A percentile compares a stretch with the other conserved stretches of the same genome.
Evolutionary conservation across 2,888 invertebrate genomes (phyloP).

Genomic region (Hydrotaea diabolus): DNA sequence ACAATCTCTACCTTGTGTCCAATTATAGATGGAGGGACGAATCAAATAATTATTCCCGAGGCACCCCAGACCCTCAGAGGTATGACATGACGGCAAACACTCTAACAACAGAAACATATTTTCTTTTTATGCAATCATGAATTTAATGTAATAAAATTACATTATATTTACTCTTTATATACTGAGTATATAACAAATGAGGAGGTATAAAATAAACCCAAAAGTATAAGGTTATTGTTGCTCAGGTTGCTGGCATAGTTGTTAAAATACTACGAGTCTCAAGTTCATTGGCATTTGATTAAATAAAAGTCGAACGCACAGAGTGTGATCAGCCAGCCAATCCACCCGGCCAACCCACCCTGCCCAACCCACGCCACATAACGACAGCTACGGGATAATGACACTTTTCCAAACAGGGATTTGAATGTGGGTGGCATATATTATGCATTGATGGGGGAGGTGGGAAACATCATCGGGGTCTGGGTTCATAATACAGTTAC

Average conservation of each 20-base stretch:
- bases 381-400: too few relatives aligned
- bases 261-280: conserved; percentile 2
- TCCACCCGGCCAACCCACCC: too few relatives aligned
- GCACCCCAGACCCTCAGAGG: neutral
- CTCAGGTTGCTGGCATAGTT: neutral
- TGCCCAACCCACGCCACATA: too few relatives aligned
- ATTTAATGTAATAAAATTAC: neutral
- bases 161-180: neutral
- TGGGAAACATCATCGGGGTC: too few relatives aligned
- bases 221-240: neutral
- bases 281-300: conserved; percentile 63
- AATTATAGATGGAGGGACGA: too few relatives aligned
- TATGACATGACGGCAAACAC: neutral
- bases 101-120: neutral
- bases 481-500: too few relatives aligned
- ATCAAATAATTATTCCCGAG: neutral
- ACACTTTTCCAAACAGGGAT: too few relatives aligned
- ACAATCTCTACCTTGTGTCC: too few relatives aligned
- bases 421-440: too few relatives aligned
- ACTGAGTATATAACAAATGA: neutral
- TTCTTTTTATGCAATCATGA: neutral
- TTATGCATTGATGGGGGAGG: too few relatives aligned
- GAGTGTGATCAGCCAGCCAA: too few relatives aligned
- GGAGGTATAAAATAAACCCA: neutral
- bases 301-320: neutral